These are phyloP conservation scores for Eilema griseolum DNA, from an alignment of 2,888 invertebrate genomes.

Conservation along the genomic window DNA sequence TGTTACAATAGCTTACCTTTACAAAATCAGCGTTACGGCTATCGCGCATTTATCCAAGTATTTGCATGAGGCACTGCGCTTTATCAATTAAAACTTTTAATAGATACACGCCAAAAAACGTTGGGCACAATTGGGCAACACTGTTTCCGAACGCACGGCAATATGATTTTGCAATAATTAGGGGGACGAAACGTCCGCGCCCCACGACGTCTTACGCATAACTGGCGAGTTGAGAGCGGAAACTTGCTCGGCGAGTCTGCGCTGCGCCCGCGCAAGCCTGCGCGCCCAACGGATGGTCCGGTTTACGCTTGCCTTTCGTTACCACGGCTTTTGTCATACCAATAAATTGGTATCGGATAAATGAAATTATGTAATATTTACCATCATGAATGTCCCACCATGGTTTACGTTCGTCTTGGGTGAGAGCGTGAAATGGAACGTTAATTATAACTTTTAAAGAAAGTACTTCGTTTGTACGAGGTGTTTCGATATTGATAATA, in stretches of 20 bases:
- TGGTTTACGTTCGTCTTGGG: constrained; percentile 23
- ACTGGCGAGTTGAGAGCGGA: constrained; percentile 66
- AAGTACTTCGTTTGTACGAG: constrained; percentile 16
- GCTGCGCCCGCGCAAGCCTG: constrained; percentile 61
- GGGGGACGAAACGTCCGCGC: constrained; percentile 63
- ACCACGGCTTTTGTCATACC: constrained; percentile 78
- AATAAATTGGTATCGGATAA: constrained; percentile 62
- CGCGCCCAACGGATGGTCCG: constrained; percentile 80
- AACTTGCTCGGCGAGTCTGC: constrained; percentile 74
- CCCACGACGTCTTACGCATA: constrained; percentile 69
- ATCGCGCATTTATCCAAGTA: constrained; percentile 66
- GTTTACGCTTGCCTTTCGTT: constrained; percentile 72
- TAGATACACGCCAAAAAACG: constrained; percentile 63
- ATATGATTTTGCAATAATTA: constrained; percentile 59
- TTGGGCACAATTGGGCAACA: constrained; percentile 73
- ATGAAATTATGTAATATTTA: constrained; percentile 73
- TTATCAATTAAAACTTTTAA: constrained; percentile 60
- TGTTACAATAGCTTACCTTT: constrained; percentile 72
- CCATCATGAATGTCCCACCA: constrained; percentile 42
- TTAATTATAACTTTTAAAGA: constrained; percentile 21
- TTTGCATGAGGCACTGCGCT: constrained; percentile 56
- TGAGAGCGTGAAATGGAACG: constrained; percentile 21
- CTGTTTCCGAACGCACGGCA: constrained; percentile 75
- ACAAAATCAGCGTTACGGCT: constrained; percentile 57
- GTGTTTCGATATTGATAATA: constrained; percentile 38